A percentile compares a stretch with the other conserved stretches of the same genome.
Evolutionary conservation across 2,113 vertebrate species (phyloP).

Genomic region (Chionomys nivalis): DNA sequence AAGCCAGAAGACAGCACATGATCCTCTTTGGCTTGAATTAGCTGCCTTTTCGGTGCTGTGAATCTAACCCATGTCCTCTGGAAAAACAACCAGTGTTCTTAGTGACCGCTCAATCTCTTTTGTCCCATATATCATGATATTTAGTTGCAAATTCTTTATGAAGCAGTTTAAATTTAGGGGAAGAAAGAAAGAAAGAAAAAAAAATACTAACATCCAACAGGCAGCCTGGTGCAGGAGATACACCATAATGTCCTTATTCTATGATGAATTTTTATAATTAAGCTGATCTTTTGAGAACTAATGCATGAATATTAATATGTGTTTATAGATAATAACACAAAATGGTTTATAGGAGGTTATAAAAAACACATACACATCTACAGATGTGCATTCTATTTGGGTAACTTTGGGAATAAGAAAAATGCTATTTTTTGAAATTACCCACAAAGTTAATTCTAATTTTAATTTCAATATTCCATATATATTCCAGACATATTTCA

Average conservation of each 20-base stretch:
- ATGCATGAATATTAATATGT: neutral
- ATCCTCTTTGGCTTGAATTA: neutral
- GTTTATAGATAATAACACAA: neutral
- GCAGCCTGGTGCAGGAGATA: neutral
- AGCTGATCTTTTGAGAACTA: conserved; percentile 40
- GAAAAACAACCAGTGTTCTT: neutral
- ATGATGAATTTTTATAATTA: neutral
- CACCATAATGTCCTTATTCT: neutral
- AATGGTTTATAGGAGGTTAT: conserved; percentile 45
- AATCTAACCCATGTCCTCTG: neutral
- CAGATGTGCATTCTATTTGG: neutral
- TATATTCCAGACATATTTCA: neutral
- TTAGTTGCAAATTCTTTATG: neutral
- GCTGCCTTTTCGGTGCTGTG: neutral
- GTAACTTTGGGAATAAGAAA: conserved; percentile 12
- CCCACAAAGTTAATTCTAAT: neutral
- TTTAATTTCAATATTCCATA: neutral
- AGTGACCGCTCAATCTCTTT: neutral
- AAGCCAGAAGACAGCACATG: neutral
- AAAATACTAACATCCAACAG: neutral
- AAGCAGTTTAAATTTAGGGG: neutral
- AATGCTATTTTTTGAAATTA: neutral
- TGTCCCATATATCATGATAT: neutral
- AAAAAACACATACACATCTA: neutral
- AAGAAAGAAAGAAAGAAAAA: neutral